These are phyloP conservation scores for Phymastichus coffea DNA, from an alignment of 1,140 invertebrate species.

Conservation along the genomic window DNA sequence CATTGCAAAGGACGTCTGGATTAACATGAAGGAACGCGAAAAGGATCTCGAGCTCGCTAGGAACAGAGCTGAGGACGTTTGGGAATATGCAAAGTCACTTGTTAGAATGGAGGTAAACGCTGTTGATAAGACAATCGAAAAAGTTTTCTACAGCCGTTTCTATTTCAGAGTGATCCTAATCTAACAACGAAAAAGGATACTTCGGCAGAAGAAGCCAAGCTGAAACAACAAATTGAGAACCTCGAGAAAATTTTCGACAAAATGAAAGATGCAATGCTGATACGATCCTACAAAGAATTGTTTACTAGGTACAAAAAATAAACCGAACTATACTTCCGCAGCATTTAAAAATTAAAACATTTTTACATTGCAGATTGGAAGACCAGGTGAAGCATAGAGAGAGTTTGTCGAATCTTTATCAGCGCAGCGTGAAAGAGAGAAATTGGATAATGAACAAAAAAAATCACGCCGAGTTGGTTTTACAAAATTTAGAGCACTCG, in stretches of 20 bases:
- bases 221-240: constrained; percentile 51
- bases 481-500: constrained; percentile 59
- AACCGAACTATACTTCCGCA: neutral
- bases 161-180: constrained; percentile 50
- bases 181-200: constrained; percentile 45
- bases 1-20: constrained; percentile 59
- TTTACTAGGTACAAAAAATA: constrained; percentile 50
- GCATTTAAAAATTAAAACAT: no score
- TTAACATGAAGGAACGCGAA: constrained; percentile 63
- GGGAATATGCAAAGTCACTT: constrained; percentile 59
- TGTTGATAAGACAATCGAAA: neutral
- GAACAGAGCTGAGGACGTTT: constrained; percentile 58
- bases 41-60: constrained; percentile 56
- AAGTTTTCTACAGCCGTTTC: neutral
- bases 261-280: constrained; percentile 49
- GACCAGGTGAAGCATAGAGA: constrained; percentile 59
- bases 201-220: constrained; percentile 42
- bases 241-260: constrained; percentile 56
- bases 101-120: constrained; percentile 61
- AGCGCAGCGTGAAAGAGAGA: constrained; percentile 54
- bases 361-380: constrained; percentile 59
- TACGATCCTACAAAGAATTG: constrained; percentile 51
- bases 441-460: constrained; percentile 57
- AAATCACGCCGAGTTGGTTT: constrained; percentile 58
- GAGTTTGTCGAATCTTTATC: constrained; percentile 55